Conservation (phyloP, 2,797 vertebrate species). For the Podargus strigoides region DNA sequence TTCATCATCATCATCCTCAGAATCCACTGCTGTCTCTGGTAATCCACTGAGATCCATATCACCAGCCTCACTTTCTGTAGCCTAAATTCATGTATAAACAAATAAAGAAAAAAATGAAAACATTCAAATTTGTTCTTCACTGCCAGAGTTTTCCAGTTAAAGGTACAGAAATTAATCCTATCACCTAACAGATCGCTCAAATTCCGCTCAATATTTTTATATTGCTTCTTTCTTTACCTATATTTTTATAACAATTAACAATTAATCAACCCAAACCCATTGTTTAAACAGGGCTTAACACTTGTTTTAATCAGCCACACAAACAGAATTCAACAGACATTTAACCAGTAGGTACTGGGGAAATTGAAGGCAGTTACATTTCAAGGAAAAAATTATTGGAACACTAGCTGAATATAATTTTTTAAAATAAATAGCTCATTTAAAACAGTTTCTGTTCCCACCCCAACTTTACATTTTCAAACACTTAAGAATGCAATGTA, state of each 20-base stretch:
- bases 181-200: not conserved
- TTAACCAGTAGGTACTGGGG: not conserved
- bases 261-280: not conserved
- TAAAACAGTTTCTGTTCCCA: not conserved
- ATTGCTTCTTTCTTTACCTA: not conserved
- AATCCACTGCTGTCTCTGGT: constrained; percentile 97
- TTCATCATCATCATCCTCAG: constrained; percentile 97
- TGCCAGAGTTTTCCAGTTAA: not conserved
- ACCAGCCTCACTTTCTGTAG: constrained; percentile 95
- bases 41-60: constrained; percentile 99
- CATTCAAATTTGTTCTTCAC: not conserved
- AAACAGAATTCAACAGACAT: not conserved
- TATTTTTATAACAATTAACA: not conserved
- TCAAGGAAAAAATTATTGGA: not conserved
- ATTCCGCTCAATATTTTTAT: not conserved
- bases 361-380: not conserved
- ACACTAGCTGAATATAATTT: not conserved
- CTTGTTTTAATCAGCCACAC: not conserved
- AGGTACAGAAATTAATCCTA: not conserved
- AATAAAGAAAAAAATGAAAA: not conserved
- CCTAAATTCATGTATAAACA: constrained; percentile 70
- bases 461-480: not conserved
- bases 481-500: not conserved
- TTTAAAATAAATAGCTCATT: not conserved
- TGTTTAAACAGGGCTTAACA: not conserved